These are phyloP conservation scores for Halichoerus grypus DNA, from an alignment of 2,113 vertebrate species.

Conservation along the genomic window DNA sequence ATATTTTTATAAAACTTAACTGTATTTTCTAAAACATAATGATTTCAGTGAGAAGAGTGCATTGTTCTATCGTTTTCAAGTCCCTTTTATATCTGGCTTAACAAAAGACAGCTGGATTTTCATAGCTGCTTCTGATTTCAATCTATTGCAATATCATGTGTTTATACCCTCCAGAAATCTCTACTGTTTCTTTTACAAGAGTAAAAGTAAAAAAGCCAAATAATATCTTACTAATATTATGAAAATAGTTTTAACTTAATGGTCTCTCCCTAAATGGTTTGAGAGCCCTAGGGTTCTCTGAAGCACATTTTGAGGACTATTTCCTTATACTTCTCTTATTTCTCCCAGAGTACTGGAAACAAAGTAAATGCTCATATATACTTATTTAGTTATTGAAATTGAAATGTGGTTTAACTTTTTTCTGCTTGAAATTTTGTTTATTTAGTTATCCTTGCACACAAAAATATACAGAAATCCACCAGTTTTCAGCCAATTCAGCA, in stretches of 20 bases:
- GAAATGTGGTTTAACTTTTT: background rate
- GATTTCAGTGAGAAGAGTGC: background rate
- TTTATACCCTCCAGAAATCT: background rate
- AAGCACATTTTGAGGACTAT: background rate
- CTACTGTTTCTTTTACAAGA: background rate
- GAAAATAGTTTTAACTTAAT: conserved; percentile 14
- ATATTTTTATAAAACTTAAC: background rate
- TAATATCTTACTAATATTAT: background rate
- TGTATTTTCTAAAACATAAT: background rate
- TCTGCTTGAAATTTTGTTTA: background rate
- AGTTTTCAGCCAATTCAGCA: background rate
- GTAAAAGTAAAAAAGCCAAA: background rate
- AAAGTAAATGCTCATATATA: background rate
- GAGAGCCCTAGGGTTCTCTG: background rate
- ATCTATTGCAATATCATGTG: background rate
- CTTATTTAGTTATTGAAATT: background rate
- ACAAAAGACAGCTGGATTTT: background rate
- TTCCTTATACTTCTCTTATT: background rate
- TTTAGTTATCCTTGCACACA: background rate
- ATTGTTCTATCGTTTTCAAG: background rate
- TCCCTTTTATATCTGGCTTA: background rate
- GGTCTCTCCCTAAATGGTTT: background rate
- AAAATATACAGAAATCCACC: background rate
- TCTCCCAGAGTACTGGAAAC: background rate
- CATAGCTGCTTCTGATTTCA: background rate